Percentiles rank a stretch among this genome's conserved stretches.
These are phyloP conservation scores for Globia sparganii DNA, from an alignment of 2,888 invertebrate species.

Conservation along the genomic window DNA sequence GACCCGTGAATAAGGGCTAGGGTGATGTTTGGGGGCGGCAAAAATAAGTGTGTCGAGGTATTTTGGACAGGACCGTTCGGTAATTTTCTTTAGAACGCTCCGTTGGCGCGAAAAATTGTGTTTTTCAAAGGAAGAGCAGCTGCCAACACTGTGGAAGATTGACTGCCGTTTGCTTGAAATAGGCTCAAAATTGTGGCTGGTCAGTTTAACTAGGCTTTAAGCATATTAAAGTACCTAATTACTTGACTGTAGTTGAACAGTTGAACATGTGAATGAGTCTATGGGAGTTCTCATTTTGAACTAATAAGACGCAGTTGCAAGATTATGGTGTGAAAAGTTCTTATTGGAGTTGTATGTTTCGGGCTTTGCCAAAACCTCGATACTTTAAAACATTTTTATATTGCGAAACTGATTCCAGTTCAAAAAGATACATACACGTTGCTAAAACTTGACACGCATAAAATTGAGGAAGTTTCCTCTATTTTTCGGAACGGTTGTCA, in stretches of 20 bases:
- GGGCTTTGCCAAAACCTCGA: neutral
- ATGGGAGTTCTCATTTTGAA: neutral
- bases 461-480: neutral
- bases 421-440: neutral
- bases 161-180: constrained; percentile 70
- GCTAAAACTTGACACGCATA: neutral
- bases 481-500: neutral
- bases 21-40: constrained; percentile 52
- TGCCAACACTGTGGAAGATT: constrained; percentile 75
- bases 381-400: too few relatives aligned
- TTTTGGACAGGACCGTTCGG: constrained; percentile 80
- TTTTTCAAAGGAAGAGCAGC: constrained; percentile 83
- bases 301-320: constrained; percentile 5
- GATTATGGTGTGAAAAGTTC: neutral
- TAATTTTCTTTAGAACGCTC: constrained; percentile 88
- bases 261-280: neutral
- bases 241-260: neutral
- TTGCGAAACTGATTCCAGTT: neutral
- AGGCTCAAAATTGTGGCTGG: constrained; percentile 54
- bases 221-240: constrained; percentile 21
- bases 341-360: neutral
- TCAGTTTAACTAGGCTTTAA: constrained; percentile 26
- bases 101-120: constrained; percentile 87
- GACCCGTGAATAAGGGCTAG: constrained; percentile 23
- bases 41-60: constrained; percentile 75